phyloP scores from a whole-genome alignment of 2,797 vertebrate genomes.

The Lophotriccus pileatus region DNA sequence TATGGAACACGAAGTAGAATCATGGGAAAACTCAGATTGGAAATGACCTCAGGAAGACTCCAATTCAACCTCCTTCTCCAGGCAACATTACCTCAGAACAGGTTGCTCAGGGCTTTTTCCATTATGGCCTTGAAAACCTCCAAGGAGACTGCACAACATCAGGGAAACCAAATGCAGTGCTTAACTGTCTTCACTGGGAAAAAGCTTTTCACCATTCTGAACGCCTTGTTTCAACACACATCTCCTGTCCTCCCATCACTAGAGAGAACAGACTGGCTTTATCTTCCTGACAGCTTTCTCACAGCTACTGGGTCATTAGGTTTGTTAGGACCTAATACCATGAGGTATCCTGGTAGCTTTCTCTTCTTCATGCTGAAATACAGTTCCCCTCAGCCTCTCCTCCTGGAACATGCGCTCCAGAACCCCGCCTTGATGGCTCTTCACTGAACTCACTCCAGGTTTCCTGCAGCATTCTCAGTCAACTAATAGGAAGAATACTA shows the following conservation, averaged over 20 bases:
- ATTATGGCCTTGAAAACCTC: neutral
- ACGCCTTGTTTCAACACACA: neutral
- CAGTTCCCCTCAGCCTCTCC: neutral
- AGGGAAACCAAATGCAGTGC: neutral
- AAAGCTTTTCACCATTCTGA: neutral
- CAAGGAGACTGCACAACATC: neutral
- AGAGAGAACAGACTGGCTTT: neutral
- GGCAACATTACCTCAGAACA: neutral
- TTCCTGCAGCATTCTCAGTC: neutral
- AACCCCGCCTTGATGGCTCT: neutral
- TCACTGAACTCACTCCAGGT: neutral
- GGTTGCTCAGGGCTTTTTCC: neutral
- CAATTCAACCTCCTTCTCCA: neutral
- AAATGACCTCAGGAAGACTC: neutral
- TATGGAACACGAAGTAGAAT: neutral
- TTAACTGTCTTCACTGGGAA: neutral
- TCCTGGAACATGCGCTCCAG: neutral
- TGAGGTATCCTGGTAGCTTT: neutral
- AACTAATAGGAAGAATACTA: neutral
- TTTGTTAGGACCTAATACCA: neutral
- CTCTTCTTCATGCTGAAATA: neutral
- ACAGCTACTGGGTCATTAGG: neutral
- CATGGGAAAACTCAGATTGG: neutral
- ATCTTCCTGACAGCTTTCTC: neutral
- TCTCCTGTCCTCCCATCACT: neutral